Conservation (phyloP, 2,888 invertebrate species). For the Coleophora deauratella region DNA sequence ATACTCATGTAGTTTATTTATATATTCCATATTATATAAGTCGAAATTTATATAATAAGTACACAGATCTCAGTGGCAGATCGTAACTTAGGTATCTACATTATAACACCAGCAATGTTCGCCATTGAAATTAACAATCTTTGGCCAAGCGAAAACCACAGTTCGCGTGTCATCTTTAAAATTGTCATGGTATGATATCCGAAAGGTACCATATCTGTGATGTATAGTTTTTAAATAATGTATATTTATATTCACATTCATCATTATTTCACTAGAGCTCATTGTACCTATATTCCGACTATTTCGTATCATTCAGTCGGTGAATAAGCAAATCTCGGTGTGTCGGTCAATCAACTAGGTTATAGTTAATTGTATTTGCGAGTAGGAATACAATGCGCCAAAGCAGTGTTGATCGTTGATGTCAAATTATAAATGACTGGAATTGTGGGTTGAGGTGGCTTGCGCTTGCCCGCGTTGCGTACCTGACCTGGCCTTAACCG, state of each 20-base stretch:
- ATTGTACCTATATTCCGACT: neutral
- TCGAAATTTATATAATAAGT: constrained; percentile 20
- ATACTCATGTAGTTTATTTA: constrained; percentile 34
- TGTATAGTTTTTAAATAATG: constrained; percentile 17
- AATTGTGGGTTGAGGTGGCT: neutral
- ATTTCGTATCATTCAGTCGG: neutral
- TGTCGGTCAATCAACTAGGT: too few relatives aligned
- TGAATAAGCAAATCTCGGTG: too few relatives aligned
- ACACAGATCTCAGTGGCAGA: constrained; percentile 16
- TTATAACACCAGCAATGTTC: constrained; percentile 17
- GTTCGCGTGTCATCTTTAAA: constrained; percentile 21
- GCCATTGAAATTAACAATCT: constrained; percentile 28
- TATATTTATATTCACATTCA: neutral
- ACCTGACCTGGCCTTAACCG: too few relatives aligned
- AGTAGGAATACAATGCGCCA: neutral
- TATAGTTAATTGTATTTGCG: too few relatives aligned
- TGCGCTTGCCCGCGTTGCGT: neutral
- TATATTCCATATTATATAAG: constrained; percentile 30
- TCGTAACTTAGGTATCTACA: too few relatives aligned
- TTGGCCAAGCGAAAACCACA: constrained; percentile 26
- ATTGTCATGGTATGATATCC: constrained; percentile 20
- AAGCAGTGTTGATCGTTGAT: neutral
- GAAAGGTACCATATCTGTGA: constrained; percentile 30
- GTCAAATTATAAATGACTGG: constrained; percentile 5
- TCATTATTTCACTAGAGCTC: neutral